A percentile compares a stretch with the other conserved stretches of the same genome.
Conservation (phyloP, 2,113 vertebrate species). For the Cercocebus atys region DNA sequence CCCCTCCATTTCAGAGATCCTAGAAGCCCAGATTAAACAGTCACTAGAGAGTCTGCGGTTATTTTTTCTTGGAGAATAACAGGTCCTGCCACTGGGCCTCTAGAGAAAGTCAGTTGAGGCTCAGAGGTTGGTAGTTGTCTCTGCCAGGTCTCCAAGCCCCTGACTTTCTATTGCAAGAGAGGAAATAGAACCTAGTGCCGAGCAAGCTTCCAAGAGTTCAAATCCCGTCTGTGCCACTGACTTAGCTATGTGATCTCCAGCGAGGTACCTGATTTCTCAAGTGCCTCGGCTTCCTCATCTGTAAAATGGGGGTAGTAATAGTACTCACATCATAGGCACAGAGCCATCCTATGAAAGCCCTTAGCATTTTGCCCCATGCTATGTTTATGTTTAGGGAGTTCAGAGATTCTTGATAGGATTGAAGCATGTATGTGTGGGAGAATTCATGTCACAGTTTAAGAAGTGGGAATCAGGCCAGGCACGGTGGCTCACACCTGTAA, state of each 20-base stretch:
- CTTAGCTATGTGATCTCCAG: neutral
- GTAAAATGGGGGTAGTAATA: neutral
- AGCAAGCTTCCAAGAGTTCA: neutral
- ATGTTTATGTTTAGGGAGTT: neutral
- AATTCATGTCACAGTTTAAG: neutral
- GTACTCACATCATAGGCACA: accelerated
- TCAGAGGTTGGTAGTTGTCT: neutral
- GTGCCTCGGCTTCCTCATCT: neutral
- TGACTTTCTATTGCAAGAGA: neutral
- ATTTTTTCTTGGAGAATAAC: neutral
- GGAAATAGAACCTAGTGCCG: neutral
- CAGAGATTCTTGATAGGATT: neutral
- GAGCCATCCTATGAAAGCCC: neutral
- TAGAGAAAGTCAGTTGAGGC: neutral
- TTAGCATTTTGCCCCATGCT: neutral
- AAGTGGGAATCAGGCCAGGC: no score
- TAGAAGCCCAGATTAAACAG: neutral
- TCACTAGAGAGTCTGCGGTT: neutral
- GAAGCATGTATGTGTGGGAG: neutral
- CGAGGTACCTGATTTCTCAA: neutral
- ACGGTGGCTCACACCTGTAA: no score
- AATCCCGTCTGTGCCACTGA: neutral
- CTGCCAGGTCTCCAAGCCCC: neutral
- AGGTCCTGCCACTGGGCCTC: neutral
- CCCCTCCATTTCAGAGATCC: neutral